phyloP scores from a whole-genome alignment of 2,797 vertebrate genomes.

The Protonibea diacanthus region DNA sequence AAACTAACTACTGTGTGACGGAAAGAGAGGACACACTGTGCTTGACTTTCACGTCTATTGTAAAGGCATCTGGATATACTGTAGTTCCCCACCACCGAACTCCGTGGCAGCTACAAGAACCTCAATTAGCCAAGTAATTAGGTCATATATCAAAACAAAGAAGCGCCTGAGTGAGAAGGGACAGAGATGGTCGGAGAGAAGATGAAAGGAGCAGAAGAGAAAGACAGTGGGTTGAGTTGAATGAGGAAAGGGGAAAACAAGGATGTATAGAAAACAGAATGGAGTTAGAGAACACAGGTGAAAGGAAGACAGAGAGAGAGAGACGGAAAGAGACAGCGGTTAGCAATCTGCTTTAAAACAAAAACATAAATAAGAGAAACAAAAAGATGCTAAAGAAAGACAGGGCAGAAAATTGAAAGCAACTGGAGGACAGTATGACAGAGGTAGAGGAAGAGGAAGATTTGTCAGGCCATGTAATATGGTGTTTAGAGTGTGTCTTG shows the following conservation, averaged over 20 bases:
- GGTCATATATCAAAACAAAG: conserved; percentile 75
- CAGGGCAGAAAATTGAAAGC: conserved; percentile 44
- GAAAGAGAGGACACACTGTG: conserved; percentile 5
- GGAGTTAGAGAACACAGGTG: conserved; percentile 17
- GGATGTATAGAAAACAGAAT: not conserved
- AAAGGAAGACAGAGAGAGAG: not conserved
- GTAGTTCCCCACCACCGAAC: conserved; percentile 40
- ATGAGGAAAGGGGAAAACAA: conserved; percentile 11
- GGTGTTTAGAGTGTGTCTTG: conserved; percentile 55
- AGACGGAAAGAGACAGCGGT: not conserved
- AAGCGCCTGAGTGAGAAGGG: conserved; percentile 36
- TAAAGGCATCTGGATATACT: conserved; percentile 13
- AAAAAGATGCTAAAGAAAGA: conserved; percentile 30
- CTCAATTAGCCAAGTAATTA: conserved; percentile 74
- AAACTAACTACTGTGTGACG: not conserved
- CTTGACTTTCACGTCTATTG: conserved; percentile 27
- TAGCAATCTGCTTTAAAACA: conserved; percentile 17
- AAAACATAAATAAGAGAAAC: conserved; percentile 26
- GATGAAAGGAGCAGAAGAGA: conserved; percentile 44
- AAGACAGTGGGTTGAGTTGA: conserved; percentile 26
- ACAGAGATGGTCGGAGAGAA: conserved; percentile 42
- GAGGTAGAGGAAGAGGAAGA: conserved; percentile 22
- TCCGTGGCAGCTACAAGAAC: conserved; percentile 57
- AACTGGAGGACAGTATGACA: conserved; percentile 37
- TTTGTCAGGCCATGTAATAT: conserved; percentile 57